Evolutionary conservation across 2,797 vertebrate species (phyloP).

Genomic region (Acanthurus leucopareius): DNA sequence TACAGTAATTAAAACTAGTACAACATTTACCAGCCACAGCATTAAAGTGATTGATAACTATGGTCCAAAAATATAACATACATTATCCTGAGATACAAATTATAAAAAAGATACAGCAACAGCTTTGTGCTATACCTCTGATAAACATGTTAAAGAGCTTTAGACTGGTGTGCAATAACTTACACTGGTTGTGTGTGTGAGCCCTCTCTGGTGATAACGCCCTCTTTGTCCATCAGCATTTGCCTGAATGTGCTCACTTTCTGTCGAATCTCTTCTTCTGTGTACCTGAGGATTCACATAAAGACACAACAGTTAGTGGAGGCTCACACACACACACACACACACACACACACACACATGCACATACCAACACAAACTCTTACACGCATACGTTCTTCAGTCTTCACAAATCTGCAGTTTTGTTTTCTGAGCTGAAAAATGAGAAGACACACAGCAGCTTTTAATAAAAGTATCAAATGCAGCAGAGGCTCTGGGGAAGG

Average conservation of each 20-base stretch:
- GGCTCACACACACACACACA: background rate
- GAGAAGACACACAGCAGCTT: constrained; percentile 16
- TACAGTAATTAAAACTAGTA: background rate
- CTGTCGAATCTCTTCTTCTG: constrained; percentile 95
- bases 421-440: background rate
- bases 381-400: background rate
- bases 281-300: constrained; percentile 87
- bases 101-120: background rate
- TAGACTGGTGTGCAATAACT: constrained; percentile 72
- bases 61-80: background rate
- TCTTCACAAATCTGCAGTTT: constrained; percentile 13
- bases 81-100: too few relatives aligned
- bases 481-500: background rate
- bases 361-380: constrained; percentile 10
- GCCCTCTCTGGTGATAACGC: constrained; percentile 95
- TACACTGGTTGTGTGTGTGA: constrained; percentile 91
- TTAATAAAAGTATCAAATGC: constrained; percentile 14
- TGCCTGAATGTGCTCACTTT: constrained; percentile 98
- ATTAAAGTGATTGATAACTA: background rate
- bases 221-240: constrained; percentile 99
- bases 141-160: background rate
- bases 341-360: background rate
- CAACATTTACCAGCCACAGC: background rate
- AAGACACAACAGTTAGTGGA: constrained; percentile 37
- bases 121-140: background rate